Percentiles rank a stretch among this genome's conserved stretches.
phyloP scores from a whole-genome alignment of 2,797 vertebrate genomes.

The Sebastes kiyomatsui region DNA sequence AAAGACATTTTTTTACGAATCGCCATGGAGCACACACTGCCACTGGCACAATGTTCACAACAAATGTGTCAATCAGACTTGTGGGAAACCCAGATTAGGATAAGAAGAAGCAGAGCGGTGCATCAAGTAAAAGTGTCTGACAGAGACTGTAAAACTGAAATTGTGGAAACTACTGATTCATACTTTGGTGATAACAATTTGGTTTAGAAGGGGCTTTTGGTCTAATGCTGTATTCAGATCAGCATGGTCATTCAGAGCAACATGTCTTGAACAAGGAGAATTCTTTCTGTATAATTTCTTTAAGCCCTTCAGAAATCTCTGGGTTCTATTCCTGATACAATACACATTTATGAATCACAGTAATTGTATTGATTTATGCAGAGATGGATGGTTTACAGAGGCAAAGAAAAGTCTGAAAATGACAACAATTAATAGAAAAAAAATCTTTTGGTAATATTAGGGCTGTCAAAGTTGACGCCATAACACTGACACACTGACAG shows the following conservation, averaged over 20 bases:
- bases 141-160: constrained; percentile 1
- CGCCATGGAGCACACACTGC: constrained; percentile 32
- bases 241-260: not conserved
- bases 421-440: not conserved
- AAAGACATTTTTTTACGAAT: constrained; percentile 38
- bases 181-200: not conserved
- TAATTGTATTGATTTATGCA: not conserved
- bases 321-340: not conserved
- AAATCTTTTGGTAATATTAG: not conserved
- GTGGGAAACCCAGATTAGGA: constrained; percentile 32
- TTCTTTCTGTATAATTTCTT: not conserved
- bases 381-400: not conserved
- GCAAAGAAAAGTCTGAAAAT: not conserved
- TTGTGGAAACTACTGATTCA: not conserved
- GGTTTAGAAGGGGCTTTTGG: not conserved
- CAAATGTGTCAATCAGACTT: constrained; percentile 47
- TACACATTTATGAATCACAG: not conserved
- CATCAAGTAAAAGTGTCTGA: not conserved
- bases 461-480: no score
- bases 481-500: no score
- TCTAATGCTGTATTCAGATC: not conserved
- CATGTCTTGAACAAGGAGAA: not conserved
- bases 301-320: not conserved
- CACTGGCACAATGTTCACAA: not conserved
- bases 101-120: not conserved